These are phyloP conservation scores for Guaruba guarouba DNA, from an alignment of 2,113 vertebrate species.

Conservation along the genomic window DNA sequence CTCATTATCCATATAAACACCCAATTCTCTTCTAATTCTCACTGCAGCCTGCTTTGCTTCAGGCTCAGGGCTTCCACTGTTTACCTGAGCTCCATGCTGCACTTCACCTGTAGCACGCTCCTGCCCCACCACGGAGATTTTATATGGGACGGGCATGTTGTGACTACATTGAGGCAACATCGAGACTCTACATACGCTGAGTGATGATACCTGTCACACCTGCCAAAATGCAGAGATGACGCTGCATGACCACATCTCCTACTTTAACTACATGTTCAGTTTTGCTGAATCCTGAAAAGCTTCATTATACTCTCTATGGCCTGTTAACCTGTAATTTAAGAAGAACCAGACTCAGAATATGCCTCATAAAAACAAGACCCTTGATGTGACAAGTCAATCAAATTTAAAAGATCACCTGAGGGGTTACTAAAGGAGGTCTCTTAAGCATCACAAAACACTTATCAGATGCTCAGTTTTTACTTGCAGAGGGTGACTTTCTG, in stretches of 20 bases:
- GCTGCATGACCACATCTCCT: neutral
- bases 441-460: neutral
- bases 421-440: neutral
- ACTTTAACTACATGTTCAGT: neutral
- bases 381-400: neutral
- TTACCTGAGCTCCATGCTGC: neutral
- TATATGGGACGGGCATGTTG: neutral
- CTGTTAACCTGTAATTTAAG: neutral
- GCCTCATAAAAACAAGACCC: neutral
- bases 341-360: neutral
- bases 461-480: neutral
- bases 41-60: neutral
- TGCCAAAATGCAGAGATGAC: neutral
- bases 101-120: neutral
- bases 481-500: neutral
- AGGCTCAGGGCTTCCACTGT: neutral
- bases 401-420: neutral
- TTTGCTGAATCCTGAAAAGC: neutral
- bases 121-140: neutral
- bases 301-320: neutral
- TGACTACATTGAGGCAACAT: neutral
- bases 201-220: neutral
- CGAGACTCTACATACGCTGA: fast-evolving
- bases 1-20: neutral
- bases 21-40: neutral